Evolutionary conservation across 1,140 invertebrate species (phyloP).

Genomic region (Danaus plexippus): DNA sequence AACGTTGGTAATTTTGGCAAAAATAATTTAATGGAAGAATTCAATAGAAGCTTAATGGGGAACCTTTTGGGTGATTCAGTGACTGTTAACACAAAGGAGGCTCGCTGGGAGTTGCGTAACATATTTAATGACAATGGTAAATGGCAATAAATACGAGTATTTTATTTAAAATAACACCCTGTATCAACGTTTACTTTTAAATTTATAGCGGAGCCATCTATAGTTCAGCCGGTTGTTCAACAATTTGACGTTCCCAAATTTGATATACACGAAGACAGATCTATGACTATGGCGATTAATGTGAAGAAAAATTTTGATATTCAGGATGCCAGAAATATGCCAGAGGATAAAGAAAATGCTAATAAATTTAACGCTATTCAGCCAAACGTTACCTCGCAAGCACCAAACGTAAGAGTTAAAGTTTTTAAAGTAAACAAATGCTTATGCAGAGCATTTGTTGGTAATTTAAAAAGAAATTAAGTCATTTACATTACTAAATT

Average conservation of each 20-base stretch:
- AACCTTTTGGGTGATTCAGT: constrained; percentile 67
- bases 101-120: constrained; percentile 63
- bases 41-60: constrained; percentile 65
- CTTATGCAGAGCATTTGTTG: too few relatives aligned
- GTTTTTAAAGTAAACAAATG: too few relatives aligned
- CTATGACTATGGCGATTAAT: constrained; percentile 71
- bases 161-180: too few relatives aligned
- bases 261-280: constrained; percentile 75
- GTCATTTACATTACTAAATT: too few relatives aligned
- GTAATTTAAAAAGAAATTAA: too few relatives aligned
- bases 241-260: constrained; percentile 66
- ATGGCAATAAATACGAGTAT: background rate
- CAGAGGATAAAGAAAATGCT: constrained; percentile 61
- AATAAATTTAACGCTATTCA: constrained; percentile 38
- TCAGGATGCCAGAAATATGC: constrained; percentile 31
- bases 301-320: constrained; percentile 51
- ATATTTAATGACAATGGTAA: constrained; percentile 67
- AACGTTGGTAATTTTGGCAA: constrained; percentile 45
- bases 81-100: constrained; percentile 76
- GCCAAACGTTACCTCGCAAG: too few relatives aligned
- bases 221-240: constrained; percentile 58
- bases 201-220: constrained; percentile 47
- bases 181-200: background rate
- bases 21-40: constrained; percentile 66
- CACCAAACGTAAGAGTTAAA: too few relatives aligned